Conservation (phyloP, 2,888 invertebrate species). For the Caenorhabditis auriculariae region DNA sequence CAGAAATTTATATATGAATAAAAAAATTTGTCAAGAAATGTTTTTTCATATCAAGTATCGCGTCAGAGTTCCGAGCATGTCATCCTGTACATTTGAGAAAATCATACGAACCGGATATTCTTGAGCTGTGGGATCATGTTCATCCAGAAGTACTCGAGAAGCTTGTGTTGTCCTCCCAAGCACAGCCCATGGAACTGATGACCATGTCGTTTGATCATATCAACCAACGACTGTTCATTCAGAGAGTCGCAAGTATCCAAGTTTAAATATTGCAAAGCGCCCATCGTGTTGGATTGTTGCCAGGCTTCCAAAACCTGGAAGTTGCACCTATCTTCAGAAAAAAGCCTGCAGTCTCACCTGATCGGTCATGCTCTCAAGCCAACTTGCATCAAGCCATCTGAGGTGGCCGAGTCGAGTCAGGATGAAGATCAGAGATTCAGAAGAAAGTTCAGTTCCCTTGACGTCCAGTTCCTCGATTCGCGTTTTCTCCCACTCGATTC, state of each 20-base stretch:
- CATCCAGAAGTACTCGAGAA: conserved; percentile 97
- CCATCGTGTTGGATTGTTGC: conserved; percentile 79
- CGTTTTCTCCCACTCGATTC: conserved; percentile 97
- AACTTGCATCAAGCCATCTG: conserved; percentile 88
- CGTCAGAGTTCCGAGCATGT: no score
- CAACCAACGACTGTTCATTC: conserved; percentile 85
- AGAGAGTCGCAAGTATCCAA: conserved; percentile 93
- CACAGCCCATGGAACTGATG: conserved; percentile 85
- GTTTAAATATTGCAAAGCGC: conserved; percentile 82
- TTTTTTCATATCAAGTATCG: no score
- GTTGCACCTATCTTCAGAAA: background rate
- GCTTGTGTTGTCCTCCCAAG: conserved; percentile 84
- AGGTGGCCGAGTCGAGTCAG: conserved; percentile 82
- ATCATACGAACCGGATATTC: conserved; percentile 78
- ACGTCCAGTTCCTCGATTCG: conserved; percentile 88
- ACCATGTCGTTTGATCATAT: conserved; percentile 87
- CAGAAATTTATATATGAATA: background rate
- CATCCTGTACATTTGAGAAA: no score
- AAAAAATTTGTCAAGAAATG: no score
- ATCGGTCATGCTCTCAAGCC: conserved; percentile 96
- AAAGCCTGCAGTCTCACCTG: conserved; percentile 68
- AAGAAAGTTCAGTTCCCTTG: conserved; percentile 85
- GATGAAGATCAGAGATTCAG: conserved; percentile 90
- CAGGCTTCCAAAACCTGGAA: conserved; percentile 80
- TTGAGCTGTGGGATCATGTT: conserved; percentile 85